phyloP scores from a whole-genome alignment of 2,797 vertebrate genomes.

The Eutrigla gurnardus region DNA sequence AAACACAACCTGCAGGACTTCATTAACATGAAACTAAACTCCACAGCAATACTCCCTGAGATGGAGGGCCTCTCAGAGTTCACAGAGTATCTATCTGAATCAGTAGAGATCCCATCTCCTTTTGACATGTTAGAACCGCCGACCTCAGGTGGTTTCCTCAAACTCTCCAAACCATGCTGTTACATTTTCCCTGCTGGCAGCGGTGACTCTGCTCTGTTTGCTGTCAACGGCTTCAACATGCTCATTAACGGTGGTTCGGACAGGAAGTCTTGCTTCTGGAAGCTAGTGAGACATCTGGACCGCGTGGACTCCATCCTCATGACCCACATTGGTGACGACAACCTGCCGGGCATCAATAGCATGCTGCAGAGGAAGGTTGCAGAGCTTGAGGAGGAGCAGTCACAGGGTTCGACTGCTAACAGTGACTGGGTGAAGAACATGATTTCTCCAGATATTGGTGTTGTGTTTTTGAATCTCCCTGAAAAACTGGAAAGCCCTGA shows the following conservation, averaged over 20 bases:
- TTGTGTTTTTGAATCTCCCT: conserved; percentile 95
- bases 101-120: conserved; percentile 94
- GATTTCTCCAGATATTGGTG: conserved; percentile 96
- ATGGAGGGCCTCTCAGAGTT: conserved; percentile 99
- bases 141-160: conserved; percentile 95
- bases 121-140: conserved; percentile 97
- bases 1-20: conserved; percentile 99
- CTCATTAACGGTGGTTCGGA: conserved; percentile 97
- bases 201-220: conserved; percentile 96
- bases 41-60: conserved; percentile 92
- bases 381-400: conserved; percentile 95
- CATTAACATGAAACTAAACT: conserved; percentile 97
- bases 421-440: conserved; percentile 99
- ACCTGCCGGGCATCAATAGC: conserved; percentile 96
- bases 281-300: conserved; percentile 96
- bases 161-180: conserved; percentile 98
- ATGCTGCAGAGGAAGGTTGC: conserved; percentile 95
- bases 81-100: conserved; percentile 97
- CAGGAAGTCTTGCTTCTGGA: conserved; percentile 98
- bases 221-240: conserved; percentile 99
- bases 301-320: conserved; percentile 96
- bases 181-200: conserved; percentile 97
- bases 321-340: conserved; percentile 95
- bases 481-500: conserved; percentile 91
- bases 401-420: conserved; percentile 94